These are phyloP conservation scores for Chironomus striatipennis DNA, from an alignment of 1,140 invertebrate genomes.

Conservation along the genomic window DNA sequence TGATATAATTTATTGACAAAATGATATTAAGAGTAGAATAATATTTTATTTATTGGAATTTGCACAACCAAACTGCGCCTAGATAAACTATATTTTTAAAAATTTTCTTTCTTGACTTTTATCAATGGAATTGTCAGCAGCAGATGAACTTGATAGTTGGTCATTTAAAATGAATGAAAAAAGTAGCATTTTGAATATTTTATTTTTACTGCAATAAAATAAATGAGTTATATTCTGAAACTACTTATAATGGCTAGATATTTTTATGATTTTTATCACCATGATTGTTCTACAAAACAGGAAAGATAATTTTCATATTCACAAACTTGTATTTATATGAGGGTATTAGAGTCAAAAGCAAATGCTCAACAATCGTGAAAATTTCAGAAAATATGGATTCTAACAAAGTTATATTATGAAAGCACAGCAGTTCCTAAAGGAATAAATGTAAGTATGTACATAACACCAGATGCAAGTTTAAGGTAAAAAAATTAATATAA, in stretches of 20 bases:
- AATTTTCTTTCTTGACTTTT: too few species aligned
- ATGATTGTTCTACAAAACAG: background rate
- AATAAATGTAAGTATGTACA: background rate
- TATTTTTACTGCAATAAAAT: background rate
- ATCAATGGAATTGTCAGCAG: background rate
- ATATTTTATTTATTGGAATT: too few species aligned
- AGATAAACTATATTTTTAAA: too few species aligned
- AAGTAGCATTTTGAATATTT: background rate
- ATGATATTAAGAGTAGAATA: too few species aligned
- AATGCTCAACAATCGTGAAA: too few species aligned
- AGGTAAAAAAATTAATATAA: constrained; percentile 5
- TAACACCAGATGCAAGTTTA: constrained; percentile 2
- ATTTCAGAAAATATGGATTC: background rate
- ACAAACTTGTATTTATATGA: background rate
- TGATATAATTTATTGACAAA: too few species aligned
- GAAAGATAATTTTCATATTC: too few species aligned
- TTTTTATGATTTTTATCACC: background rate
- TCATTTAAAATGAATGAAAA: background rate
- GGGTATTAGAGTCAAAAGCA: too few species aligned
- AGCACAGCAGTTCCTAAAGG: background rate
- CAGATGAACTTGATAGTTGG: background rate
- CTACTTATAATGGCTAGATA: background rate
- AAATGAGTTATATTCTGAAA: background rate
- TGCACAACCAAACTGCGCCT: too few species aligned
- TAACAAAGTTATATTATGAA: background rate